Conservation (phyloP, 1,140 invertebrate genomes). For the Thaumetopoea pityocampa region DNA sequence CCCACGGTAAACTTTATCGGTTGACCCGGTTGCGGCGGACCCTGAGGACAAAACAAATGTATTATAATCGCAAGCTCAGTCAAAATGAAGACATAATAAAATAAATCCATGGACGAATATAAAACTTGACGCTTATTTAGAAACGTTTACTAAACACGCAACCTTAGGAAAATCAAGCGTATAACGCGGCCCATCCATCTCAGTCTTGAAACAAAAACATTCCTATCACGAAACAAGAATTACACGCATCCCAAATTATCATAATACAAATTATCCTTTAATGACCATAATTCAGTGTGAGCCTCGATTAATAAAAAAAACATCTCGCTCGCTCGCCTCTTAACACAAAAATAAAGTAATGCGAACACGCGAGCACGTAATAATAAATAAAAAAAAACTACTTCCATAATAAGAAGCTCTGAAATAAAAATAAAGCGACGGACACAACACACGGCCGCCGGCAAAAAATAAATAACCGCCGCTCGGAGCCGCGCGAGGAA, state of each 20-base stretch:
- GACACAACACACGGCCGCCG: slow-evolving; percentile 73
- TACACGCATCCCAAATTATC: slow-evolving; percentile 74
- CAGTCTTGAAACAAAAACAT: slow-evolving; percentile 51
- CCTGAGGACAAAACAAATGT: slow-evolving; percentile 77
- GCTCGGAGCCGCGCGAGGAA: slow-evolving; percentile 68
- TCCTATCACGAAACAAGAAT: slow-evolving; percentile 73
- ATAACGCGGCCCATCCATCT: slow-evolving; percentile 51
- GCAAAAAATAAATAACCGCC: slow-evolving; percentile 73
- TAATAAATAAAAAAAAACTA: slow-evolving; percentile 70
- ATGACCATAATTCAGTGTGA: slow-evolving; percentile 74
- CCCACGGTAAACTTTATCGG: slow-evolving; percentile 94
- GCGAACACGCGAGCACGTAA: slow-evolving; percentile 69
- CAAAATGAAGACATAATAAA: slow-evolving; percentile 7
- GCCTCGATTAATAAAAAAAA: slow-evolving; percentile 68
- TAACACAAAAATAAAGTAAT: slow-evolving; percentile 72
- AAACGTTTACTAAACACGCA: slow-evolving; percentile 24
- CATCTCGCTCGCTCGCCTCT: slow-evolving; percentile 56
- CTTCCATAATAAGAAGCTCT: slow-evolving; percentile 74
- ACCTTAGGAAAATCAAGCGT: slow-evolving; percentile 17
- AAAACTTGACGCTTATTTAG: slow-evolving; percentile 13
- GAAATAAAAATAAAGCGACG: slow-evolving; percentile 74
- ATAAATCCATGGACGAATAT: neutral
- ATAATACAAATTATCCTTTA: slow-evolving; percentile 76
- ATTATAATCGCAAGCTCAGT: slow-evolving; percentile 5
- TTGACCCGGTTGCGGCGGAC: slow-evolving; percentile 89